Evolutionary conservation across 1,140 invertebrate species (phyloP).

Genomic region (Ctenoplectra terminalis): DNA sequence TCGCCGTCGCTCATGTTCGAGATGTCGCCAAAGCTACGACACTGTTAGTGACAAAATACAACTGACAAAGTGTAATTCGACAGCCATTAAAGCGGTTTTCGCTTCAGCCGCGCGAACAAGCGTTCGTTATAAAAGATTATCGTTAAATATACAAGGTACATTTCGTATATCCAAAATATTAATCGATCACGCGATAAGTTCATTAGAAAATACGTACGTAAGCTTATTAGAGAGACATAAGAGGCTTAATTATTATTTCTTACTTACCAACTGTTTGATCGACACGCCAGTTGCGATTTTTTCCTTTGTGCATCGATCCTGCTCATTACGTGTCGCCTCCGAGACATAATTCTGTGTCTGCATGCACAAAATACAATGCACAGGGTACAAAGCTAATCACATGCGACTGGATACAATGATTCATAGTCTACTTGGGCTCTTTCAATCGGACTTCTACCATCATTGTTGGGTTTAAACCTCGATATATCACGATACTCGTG

Average conservation of each 20-base stretch:
- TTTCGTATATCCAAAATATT: background rate
- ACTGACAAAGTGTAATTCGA: conserved; percentile 63
- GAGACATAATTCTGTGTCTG: conserved; percentile 83
- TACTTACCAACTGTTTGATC: conserved; percentile 83
- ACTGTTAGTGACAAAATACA: conserved; percentile 82
- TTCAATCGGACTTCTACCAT: conserved; percentile 5
- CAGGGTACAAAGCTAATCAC: conserved; percentile 51
- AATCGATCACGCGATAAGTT: background rate
- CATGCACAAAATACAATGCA: conserved; percentile 77
- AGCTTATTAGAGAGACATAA: background rate
- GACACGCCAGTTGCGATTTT: conserved; percentile 82
- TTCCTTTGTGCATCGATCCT: conserved; percentile 80
- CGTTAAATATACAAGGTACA: background rate
- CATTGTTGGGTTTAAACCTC: background rate
- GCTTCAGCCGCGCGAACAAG: conserved; percentile 14
- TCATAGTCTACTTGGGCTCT: conserved; percentile 19
- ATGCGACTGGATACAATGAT: conserved; percentile 35
- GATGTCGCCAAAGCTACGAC: conserved; percentile 86
- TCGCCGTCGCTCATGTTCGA: conserved; percentile 83
- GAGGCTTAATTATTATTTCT: background rate
- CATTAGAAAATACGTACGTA: background rate
- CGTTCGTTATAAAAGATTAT: background rate
- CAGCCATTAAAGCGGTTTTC: conserved; percentile 46
- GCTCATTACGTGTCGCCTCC: conserved; percentile 78
- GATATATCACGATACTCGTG: conserved; percentile 6